Evolutionary conservation across 2,888 invertebrate species (phyloP).

Genomic region (Tetragnatha montana): DNA sequence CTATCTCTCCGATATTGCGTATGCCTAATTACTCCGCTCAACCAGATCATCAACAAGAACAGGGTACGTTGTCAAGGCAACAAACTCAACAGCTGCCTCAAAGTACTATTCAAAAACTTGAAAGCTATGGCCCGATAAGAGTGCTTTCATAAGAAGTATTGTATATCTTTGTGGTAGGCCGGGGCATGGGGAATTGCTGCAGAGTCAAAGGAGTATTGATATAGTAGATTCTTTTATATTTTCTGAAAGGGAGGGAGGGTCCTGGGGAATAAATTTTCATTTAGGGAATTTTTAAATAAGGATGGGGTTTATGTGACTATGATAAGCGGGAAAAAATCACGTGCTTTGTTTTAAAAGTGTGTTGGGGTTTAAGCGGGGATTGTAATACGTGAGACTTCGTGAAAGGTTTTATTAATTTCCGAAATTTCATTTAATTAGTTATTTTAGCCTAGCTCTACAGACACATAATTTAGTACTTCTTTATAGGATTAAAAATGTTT

Average conservation of each 20-base stretch:
- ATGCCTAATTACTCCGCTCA: background rate
- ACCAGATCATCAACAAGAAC: conserved; percentile 4
- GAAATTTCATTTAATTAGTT: too few relatives aligned
- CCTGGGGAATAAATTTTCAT: background rate
- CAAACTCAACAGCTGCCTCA: conserved; percentile 6
- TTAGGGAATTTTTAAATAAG: background rate
- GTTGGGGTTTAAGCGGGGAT: background rate
- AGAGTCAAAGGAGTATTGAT: background rate
- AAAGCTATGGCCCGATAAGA: background rate
- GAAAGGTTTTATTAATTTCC: too few relatives aligned
- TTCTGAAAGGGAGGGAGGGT: background rate
- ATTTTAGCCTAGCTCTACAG: too few relatives aligned
- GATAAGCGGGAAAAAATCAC: too few relatives aligned
- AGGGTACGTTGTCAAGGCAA: background rate
- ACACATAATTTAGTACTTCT: too few relatives aligned
- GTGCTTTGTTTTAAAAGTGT: too few relatives aligned
- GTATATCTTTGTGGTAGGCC: background rate
- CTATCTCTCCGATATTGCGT: background rate
- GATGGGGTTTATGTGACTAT: too few relatives aligned
- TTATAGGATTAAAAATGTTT: too few relatives aligned
- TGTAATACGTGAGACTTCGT: background rate
- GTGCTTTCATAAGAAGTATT: background rate
- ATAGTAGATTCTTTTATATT: background rate
- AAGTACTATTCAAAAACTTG: conserved; percentile 23
- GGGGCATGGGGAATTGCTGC: background rate